Evolutionary conservation across 2,113 vertebrate species (phyloP), one percentile per base, ranked within the genome.

Genomic region (Diadophis punctatus): DNA sequence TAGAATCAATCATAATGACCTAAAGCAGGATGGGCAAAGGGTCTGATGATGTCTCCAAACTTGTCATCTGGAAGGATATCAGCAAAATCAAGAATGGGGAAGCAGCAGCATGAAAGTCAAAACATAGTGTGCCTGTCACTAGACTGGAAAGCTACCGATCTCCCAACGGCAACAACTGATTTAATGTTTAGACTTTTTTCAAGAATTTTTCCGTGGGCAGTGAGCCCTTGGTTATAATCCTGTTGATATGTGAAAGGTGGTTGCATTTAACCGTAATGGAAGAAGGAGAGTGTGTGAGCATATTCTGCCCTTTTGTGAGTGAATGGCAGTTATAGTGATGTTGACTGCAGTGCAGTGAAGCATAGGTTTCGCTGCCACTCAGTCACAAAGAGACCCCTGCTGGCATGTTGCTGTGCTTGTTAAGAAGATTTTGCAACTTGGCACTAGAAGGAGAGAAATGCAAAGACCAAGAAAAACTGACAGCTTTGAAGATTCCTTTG

Each of bases 341-440:
- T 91, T 86, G 85, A 90, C 25, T 90, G 91, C 95, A 92, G 93
- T 0, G 0, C 1, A 86, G 49, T 89, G 58, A 90, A 56, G 89
- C 0, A 0, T 0, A 0, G 93, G 60, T 27, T 56, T 30, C 14
- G 56, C 90, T 91, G 86, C 22, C 95, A 11, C 91, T 90, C 91
- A 49, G 4, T 91, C 88, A 86, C 90, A 92, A 48, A 95, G 87
- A 0, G 14, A 88, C 94, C 92, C 91, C 94, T 93, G 94, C 95
- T 94, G 92, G n/a, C 89, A 3, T 89, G 92, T 85, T 92, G 60
- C 84, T 93, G 23, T 58, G 93, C 27, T 58, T 91, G 89, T 92
- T 95, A 48, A 84, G 87, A 88, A 9, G 92, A 88, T 93, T 93
- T 89, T 86, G 53, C 74, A 18, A 22, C 34, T 95, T 93, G 63